Base-by-base conservation (phyloP, 2,113 vertebrate species). In the Melanerpes formicivorus region DNA sequence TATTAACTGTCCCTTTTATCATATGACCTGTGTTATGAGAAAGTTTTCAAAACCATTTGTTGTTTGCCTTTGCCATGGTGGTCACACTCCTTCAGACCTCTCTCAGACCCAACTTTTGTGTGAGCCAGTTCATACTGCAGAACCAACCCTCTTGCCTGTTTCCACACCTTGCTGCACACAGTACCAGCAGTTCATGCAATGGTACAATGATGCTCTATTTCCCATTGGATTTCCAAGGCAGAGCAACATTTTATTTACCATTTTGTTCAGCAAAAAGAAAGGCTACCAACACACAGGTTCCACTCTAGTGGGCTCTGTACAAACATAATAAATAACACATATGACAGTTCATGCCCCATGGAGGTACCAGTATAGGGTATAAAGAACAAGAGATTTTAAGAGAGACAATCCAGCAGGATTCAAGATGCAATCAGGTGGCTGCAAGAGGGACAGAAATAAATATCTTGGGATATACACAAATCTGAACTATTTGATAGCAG, bases 51-150 rank as follows among this genome's bases (percentile, higher is more conserved):
- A 30, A 15, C 25, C 11, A n/a, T 48, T n/a, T 25, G 19, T 34
- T 48, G 12, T 50, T 79, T 55, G 52, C 15, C 27, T 87, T 60
- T 75, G 37, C 22, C 25, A 5, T 29, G 32, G 56, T 42, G 63
- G 50, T 52, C 58, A 18, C 29, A 25, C 29, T 56, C 29, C 25
- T 72, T 21, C 40, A 48, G 54, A 16, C 9, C 7, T 77, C 48
- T 59, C 77, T 69, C 30, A 23, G 29, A 40, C 29, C 70, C 79
- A 40, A n/a, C 8, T 32, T 67, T 67, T 27, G 13, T 8, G 23
- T 3, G 3, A 86, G 22, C 5, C 48, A 27, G 11, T 23, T 70
- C n/a, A 12, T 29, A 7, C 25, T 58, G 64, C 0, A 0, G 1
- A n/a, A 59, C 34, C 16, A 32, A 11, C 10, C 27, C 40, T 85